Conservation (phyloP, 2,888 invertebrate species). For the Cancer borealis region DNA sequence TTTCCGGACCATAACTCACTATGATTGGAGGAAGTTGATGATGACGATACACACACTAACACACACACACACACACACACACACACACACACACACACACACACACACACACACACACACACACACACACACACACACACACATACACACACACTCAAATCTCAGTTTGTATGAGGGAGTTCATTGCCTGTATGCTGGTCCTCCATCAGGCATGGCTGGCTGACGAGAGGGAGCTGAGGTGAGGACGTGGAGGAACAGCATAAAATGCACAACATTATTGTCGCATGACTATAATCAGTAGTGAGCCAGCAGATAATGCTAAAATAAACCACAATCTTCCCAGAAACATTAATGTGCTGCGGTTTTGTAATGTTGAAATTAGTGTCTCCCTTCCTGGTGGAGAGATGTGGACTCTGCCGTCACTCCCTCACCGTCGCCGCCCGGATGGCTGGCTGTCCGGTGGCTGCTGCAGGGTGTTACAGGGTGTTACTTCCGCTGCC, state of each 20-base stretch:
- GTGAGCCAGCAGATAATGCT: background rate
- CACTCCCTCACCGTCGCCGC: background rate
- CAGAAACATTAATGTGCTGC: background rate
- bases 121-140: background rate
- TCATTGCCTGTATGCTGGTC: background rate
- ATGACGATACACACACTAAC: background rate
- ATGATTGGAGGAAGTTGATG: conserved; percentile 15
- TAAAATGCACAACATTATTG: background rate
- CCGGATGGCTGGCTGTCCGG: background rate
- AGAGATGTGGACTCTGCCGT: background rate
- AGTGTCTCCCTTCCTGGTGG: background rate
- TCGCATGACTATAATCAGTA: background rate
- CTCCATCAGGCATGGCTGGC: background rate
- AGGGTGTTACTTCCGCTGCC: conserved; percentile 39
- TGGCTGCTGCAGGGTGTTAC: background rate
- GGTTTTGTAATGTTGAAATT: background rate
- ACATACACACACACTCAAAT: background rate
- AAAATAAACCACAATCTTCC: background rate
- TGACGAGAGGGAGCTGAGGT: background rate
- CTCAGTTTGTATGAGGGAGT: background rate
- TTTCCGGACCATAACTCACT: conserved; percentile 30
- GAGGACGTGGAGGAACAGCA: background rate
- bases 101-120: conserved; percentile 9
- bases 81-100: background rate
- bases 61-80: conserved; percentile 35